Conservation (phyloP, 2,113 vertebrate species). For the Salminus brasiliensis region DNA sequence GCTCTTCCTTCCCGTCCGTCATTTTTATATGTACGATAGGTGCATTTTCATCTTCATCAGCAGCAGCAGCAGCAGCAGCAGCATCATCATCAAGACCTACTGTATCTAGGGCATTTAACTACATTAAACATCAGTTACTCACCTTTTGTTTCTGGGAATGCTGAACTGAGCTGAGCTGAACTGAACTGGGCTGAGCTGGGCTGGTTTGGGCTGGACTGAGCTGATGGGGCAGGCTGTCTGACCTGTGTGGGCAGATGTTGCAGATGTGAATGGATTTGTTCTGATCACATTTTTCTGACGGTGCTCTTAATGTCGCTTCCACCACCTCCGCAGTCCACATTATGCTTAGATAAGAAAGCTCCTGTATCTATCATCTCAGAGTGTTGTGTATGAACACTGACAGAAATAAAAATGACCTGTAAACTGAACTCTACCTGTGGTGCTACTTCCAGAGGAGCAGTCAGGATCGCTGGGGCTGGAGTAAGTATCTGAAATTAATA, state of each 20-base stretch:
- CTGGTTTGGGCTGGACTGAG: no score
- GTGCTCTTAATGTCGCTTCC: constrained; percentile 2
- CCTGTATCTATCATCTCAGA: constrained; percentile 28
- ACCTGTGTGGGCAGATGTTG: background rate
- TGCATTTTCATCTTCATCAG: background rate
- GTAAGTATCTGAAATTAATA: no score
- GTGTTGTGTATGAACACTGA: constrained; percentile 33
- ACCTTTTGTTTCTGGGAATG: background rate
- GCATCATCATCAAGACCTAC: background rate
- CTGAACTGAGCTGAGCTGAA: background rate
- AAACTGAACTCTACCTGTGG: background rate
- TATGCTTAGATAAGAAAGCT: constrained; percentile 32
- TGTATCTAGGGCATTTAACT: background rate
- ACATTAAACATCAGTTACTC: background rate
- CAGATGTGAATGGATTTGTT: background rate
- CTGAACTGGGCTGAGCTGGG: no score
- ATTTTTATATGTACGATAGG: background rate
- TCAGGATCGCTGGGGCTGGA: no score
- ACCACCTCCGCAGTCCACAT: constrained; percentile 3
- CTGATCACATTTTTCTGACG: background rate
- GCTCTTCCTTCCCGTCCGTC: background rate
- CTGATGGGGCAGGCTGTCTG: no score
- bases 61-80: no score
- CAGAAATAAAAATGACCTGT: constrained; percentile 39
- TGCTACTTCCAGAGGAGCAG: background rate